Conservation (phyloP, 2,113 vertebrate species). For the Ictidomys tridecemlineatus region DNA sequence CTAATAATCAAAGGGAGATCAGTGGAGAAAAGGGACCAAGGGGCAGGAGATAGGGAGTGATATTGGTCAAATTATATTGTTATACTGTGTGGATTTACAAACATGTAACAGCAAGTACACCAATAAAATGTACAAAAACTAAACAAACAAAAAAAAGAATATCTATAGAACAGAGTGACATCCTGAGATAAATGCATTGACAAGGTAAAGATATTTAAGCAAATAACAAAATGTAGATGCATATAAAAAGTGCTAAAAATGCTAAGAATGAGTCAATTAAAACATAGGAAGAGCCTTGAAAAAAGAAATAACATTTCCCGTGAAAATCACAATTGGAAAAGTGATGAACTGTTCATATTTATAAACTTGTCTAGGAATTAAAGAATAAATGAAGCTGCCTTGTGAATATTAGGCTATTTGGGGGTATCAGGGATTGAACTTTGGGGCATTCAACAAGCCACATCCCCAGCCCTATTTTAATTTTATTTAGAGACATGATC, state of each 20-base stretch:
- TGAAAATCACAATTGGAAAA: neutral
- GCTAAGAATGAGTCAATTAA: neutral
- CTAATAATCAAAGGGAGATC: no score
- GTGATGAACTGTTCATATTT: neutral
- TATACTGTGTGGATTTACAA: no score
- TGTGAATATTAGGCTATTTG: no score
- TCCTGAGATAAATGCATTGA: neutral
- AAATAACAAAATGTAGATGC: neutral
- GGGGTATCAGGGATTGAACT: no score
- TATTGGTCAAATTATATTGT: no score
- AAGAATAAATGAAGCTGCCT: neutral
- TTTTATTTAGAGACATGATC: no score
- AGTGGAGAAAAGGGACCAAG: no score
- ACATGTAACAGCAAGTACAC: no score
- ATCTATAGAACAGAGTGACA: neutral
- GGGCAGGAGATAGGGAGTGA: no score
- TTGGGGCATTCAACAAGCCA: no score
- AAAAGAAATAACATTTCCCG: neutral
- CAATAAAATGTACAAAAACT: no score
- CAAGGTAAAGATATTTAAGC: neutral
- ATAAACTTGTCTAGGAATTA: neutral
- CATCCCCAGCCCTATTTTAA: no score
- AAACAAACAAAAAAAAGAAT: neutral
- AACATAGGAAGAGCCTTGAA: neutral
- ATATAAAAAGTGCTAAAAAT: neutral